Evolutionary conservation across 2,888 invertebrate species (phyloP).

Genomic region (Cheilosia grossa): DNA sequence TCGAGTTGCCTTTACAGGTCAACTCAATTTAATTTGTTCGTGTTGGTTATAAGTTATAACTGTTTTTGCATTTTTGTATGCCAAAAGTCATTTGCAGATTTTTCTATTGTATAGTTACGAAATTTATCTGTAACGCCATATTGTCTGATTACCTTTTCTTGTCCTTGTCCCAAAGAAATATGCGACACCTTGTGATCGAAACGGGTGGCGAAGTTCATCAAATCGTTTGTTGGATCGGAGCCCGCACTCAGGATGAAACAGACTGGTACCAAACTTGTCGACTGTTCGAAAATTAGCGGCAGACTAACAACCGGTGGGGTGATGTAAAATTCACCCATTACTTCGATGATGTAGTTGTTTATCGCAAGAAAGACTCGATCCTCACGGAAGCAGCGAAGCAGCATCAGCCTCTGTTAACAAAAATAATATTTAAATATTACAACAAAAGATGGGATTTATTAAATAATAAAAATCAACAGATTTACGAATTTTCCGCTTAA

Average conservation of each 20-base stretch:
- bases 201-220: conserved; percentile 90
- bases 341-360: conserved; percentile 90
- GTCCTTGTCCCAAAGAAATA: conserved; percentile 96
- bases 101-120: no score
- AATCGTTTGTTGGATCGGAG: conserved; percentile 94
- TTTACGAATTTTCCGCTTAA: no score
- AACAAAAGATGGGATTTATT: no score
- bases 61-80: no score
- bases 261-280: conserved; percentile 92
- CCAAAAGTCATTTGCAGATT: no score
- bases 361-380: conserved; percentile 95
- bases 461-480: no score
- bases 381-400: conserved; percentile 94
- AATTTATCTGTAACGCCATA: not conserved
- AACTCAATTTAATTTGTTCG: no score
- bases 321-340: conserved; percentile 94
- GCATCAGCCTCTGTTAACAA: conserved; percentile 87
- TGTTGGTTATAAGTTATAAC: no score
- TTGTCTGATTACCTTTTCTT: conserved; percentile 87
- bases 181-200: conserved; percentile 91
- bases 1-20: no score
- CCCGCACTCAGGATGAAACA: conserved; percentile 97
- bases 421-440: not conserved
- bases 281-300: conserved; percentile 93
- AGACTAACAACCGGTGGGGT: conserved; percentile 93